Percentiles rank a stretch among this genome's conserved stretches.
phyloP scores from a whole-genome alignment of 2,113 vertebrate species.

The Antigone vipio region DNA sequence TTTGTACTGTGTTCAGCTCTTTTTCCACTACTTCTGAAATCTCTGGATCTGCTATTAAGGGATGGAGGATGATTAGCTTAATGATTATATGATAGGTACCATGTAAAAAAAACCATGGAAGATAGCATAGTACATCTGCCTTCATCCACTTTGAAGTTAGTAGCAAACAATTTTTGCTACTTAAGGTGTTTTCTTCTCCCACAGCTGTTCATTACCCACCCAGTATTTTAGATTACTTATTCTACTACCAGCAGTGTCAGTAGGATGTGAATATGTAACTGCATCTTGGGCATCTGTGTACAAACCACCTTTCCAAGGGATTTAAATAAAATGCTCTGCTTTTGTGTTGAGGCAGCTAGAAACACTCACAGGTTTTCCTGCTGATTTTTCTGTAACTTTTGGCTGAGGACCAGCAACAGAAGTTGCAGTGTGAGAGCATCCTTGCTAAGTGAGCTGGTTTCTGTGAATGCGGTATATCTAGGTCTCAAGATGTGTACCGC shows the following conservation, averaged over 20 bases:
- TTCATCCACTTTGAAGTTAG: neutral
- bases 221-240: neutral
- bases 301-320: neutral
- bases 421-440: neutral
- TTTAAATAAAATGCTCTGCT: neutral
- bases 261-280: neutral
- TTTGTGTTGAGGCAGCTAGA: neutral
- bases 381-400: constrained; percentile 2
- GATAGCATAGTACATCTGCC: neutral
- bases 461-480: neutral
- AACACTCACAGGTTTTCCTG: neutral
- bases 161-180: neutral
- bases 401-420: neutral
- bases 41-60: neutral
- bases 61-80: neutral
- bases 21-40: neutral
- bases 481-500: neutral
- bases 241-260: neutral
- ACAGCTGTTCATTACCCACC: neutral
- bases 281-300: neutral
- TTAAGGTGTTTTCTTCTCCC: neutral
- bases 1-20: neutral
- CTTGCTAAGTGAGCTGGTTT: neutral
- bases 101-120: neutral
- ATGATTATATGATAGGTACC: neutral